Conservation (phyloP, 2,888 invertebrate species). For the Dryobota labecula region DNA sequence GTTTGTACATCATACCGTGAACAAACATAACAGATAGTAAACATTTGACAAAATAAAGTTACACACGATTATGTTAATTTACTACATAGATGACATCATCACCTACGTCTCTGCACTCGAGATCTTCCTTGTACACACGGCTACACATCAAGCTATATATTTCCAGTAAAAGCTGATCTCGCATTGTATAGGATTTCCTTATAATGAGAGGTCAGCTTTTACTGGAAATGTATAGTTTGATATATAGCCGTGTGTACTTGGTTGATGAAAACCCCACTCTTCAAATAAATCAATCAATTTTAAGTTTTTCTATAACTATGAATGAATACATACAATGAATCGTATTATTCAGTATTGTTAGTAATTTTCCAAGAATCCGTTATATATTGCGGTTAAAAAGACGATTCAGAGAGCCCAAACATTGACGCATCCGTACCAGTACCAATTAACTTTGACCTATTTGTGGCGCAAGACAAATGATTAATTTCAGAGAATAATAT, state of each 20-base stretch:
- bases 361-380: conserved; percentile 39
- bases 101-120: conserved; percentile 55
- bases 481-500: not conserved
- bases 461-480: not conserved
- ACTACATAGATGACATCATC: conserved; percentile 83
- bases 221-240: too few relatives aligned
- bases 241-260: too few relatives aligned
- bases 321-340: conserved; percentile 41
- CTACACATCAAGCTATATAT: too few relatives aligned
- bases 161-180: too few relatives aligned
- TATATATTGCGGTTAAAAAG: conserved; percentile 13
- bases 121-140: conserved; percentile 23
- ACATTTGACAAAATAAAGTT: conserved; percentile 57
- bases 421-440: conserved; percentile 34
- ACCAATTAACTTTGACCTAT: conserved; percentile 12
- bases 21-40: conserved; percentile 52
- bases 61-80: conserved; percentile 82
- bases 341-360: conserved; percentile 31
- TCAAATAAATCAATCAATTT: conserved; percentile 42
- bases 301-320: conserved; percentile 42
- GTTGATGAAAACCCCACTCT: conserved; percentile 14
- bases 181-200: too few relatives aligned
- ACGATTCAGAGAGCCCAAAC: conserved; percentile 6
- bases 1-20: conserved; percentile 38
- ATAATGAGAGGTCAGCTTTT: too few relatives aligned